A percentile compares a stretch with the other conserved stretches of the same genome.
Conservation (phyloP, 2,113 vertebrate genomes). For the Grus americana region DNA sequence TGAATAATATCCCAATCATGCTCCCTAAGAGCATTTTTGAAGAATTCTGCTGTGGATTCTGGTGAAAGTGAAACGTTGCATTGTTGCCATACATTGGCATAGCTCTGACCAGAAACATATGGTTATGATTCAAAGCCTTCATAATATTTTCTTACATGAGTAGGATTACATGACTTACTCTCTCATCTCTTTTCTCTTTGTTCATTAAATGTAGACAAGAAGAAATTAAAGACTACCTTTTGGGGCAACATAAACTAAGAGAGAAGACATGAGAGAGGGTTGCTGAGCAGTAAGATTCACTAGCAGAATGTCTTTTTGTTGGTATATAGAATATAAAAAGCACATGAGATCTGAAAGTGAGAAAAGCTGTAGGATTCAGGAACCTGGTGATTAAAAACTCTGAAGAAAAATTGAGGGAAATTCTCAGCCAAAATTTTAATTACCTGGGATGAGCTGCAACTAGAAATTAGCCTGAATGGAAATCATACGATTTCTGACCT, state of each 20-base stretch:
- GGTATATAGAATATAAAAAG: neutral
- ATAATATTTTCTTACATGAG: neutral
- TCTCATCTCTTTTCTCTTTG: neutral
- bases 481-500: neutral
- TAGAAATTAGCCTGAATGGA: neutral
- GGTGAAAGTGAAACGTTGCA: neutral
- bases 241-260: neutral
- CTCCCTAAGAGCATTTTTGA: neutral
- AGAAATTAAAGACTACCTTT: neutral
- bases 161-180: neutral
- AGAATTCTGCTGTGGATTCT: neutral
- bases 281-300: neutral
- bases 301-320: neutral
- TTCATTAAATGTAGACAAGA: neutral
- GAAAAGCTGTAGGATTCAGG: neutral
- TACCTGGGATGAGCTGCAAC: neutral
- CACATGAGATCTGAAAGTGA: neutral
- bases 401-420: neutral
- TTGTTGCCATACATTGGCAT: neutral
- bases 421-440: neutral
- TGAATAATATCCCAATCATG: neutral
- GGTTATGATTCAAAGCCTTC: neutral
- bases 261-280: neutral
- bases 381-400: neutral
- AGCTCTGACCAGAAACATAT: neutral